Base-by-base conservation (phyloP, 2,888 invertebrate genomes). In the Dendrolimus houi region DNA sequence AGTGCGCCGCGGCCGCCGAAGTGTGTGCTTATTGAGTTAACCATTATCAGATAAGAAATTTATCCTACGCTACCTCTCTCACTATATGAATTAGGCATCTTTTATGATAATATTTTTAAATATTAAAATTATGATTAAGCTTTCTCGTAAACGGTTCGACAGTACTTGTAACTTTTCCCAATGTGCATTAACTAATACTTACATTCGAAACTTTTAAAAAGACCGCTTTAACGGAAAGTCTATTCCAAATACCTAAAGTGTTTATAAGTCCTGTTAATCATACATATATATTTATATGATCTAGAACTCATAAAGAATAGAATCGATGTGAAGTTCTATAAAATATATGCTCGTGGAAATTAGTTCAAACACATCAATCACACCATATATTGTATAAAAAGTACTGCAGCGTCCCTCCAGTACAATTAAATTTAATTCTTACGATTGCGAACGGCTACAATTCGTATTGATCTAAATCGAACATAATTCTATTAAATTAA, bases 21-120 rank as follows among this genome's bases (percentile, higher is more conserved):
- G 62, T 68, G 70, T 68, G 70, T 76, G 74, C 79, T 78, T 77
- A 80, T 71, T 74, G 71, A 75, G 75, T 72, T 77, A 70, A 74
- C 74, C 73, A 75, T 80, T 81, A 77, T 71, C 69, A 77, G 73
- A 77, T 81, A 79, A 84, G 72, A 81, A 29, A 70, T 81, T 83
- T 83, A 85, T 72, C 73, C 87, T 88, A 88, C 81, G 67, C 86
- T 89, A 87, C 81, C 79, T 84, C 81, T 86, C 87, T 88, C 88
- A 85, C 87, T 87, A 87, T 87, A 87, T 87, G 73, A 80, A 79
- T 79, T 83, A 86, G 85, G 85, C 84, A 76, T 77, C 8, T 81
- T 79, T 84, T 81, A 79, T 81, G 80, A 81, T 84, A 82, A 79
- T 81, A 78, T 75, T 77, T 74, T 79, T 80, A 78, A 72, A 77